Evolutionary conservation across 2,797 vertebrate species (phyloP).

Genomic region (Acridotheres tristis): DNA sequence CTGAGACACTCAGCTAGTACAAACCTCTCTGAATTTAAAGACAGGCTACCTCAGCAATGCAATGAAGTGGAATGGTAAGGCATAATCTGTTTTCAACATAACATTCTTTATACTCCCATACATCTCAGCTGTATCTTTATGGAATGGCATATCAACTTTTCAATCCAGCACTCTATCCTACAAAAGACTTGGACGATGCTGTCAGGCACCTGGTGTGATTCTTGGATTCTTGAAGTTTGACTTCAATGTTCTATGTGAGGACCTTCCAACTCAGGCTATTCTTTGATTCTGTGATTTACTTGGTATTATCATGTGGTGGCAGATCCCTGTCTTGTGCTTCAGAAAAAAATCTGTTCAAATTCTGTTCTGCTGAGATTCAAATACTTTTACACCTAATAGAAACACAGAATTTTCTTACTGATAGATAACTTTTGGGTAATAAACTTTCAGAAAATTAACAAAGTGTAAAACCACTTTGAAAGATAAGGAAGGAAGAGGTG

Average conservation of each 20-base stretch:
- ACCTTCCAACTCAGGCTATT: not conserved
- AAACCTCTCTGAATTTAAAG: not conserved
- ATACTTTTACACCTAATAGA: not conserved
- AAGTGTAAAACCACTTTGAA: not conserved
- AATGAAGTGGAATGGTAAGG: not conserved
- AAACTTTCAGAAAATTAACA: not conserved
- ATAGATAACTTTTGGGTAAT: not conserved
- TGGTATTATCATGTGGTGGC: not conserved
- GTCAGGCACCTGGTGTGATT: not conserved
- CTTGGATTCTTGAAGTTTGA: not conserved
- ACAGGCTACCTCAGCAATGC: not conserved
- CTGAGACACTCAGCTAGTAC: not conserved
- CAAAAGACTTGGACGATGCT: not conserved
- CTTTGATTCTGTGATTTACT: not conserved
- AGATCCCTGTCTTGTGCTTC: not conserved
- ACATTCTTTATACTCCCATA: not conserved
- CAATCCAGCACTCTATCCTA: not conserved
- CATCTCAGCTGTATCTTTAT: not conserved
- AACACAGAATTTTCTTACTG: not conserved
- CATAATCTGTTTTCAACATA: not conserved
- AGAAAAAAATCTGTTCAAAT: not conserved
- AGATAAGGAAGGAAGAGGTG: not conserved
- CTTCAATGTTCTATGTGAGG: rapidly evolving
- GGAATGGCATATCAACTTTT: not conserved
- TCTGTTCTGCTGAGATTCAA: not conserved